Evolutionary conservation across 2,797 vertebrate species (phyloP).

Genomic region (Pantherophis vulpinus): DNA sequence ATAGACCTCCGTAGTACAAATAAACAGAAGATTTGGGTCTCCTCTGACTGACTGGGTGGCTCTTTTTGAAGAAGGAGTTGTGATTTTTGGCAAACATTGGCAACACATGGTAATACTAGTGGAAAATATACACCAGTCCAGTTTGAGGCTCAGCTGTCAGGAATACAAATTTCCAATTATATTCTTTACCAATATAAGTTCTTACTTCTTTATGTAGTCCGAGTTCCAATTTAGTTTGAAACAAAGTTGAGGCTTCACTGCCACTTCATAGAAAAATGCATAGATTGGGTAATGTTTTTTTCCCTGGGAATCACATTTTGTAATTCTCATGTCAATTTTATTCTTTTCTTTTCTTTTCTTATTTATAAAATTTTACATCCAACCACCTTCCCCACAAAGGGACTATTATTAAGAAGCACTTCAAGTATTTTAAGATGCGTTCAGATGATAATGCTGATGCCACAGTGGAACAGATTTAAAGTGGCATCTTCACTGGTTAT

Average conservation of each 20-base stretch:
- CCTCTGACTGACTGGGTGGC: background rate
- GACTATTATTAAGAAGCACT: background rate
- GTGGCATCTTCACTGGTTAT: background rate
- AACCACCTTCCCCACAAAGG: background rate
- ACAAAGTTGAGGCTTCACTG: slow-evolving; percentile 23
- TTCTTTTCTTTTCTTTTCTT: too few relatives aligned
- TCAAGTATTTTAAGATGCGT: background rate
- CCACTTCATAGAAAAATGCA: background rate
- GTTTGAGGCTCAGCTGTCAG: slow-evolving; percentile 42
- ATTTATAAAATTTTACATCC: background rate
- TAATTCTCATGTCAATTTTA: background rate
- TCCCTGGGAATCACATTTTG: background rate
- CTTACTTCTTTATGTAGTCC: slow-evolving; percentile 22
- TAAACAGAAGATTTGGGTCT: background rate
- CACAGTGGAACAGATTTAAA: background rate
- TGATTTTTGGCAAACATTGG: slow-evolving; percentile 47
- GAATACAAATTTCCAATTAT: slow-evolving; percentile 45
- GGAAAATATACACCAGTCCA: slow-evolving; percentile 31
- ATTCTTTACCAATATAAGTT: slow-evolving; percentile 38
- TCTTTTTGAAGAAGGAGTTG: slow-evolving; percentile 11
- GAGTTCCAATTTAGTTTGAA: slow-evolving; percentile 46
- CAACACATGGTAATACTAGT: slow-evolving; percentile 12
- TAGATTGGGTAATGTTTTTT: background rate
- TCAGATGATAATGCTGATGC: background rate
- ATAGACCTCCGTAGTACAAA: background rate